phyloP scores from a whole-genome alignment of 2,797 vertebrate species.

The Argentina silus region DNA sequence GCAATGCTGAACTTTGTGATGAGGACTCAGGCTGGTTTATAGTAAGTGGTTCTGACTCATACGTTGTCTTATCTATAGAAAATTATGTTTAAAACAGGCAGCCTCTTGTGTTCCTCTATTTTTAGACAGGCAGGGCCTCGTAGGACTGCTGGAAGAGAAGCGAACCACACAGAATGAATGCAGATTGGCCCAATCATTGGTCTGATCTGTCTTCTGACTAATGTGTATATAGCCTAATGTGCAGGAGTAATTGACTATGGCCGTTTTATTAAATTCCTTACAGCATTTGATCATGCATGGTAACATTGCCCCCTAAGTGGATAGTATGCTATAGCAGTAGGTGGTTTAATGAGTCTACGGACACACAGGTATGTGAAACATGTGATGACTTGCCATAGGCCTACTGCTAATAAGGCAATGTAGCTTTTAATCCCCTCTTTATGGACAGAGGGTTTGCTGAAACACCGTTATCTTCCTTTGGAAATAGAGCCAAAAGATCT shows the following conservation, averaged over 20 bases:
- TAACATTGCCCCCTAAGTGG: neutral
- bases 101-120: neutral
- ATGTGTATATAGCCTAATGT: no score
- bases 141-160: neutral
- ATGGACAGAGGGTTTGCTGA: neutral
- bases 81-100: neutral
- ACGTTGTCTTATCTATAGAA: neutral
- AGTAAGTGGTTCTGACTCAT: neutral
- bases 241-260: neutral
- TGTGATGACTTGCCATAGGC: slow-evolving; percentile 3
- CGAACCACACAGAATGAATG: neutral
- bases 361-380: slow-evolving; percentile 36
- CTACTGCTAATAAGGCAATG: neutral
- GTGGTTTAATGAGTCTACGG: slow-evolving; percentile 8
- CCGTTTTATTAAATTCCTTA: neutral
- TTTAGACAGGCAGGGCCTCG: neutral
- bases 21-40: neutral
- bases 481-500: neutral
- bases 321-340: slow-evolving; percentile 22
- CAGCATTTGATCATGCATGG: neutral
- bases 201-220: no score
- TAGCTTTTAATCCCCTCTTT: neutral
- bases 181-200: neutral
- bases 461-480: neutral
- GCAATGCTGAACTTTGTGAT: slow-evolving; percentile 52